A percentile compares a stretch with the other conserved stretches of the same genome.
Evolutionary conservation across 2,888 invertebrate species (phyloP).

Genomic region (Lumbricus terrestris): DNA sequence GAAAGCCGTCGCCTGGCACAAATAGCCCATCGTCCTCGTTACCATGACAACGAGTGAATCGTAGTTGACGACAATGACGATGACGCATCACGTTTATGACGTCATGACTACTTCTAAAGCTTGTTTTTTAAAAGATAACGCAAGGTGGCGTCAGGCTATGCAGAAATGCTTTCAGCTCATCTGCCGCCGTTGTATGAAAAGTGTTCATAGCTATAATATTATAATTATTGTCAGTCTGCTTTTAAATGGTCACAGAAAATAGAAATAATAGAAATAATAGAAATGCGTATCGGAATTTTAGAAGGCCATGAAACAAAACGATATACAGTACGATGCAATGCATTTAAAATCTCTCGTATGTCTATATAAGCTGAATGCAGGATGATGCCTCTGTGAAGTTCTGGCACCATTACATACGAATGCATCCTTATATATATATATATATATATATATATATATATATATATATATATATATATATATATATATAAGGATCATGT

Average conservation of each 20-base stretch:
- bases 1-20: constrained; percentile 25
- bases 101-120: neutral
- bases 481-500: no score
- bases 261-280: no score
- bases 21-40: neutral
- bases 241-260: neutral
- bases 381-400: no score
- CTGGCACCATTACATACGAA: no score
- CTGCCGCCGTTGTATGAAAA: neutral
- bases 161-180: neutral
- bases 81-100: neutral
- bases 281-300: no score
- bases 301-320: no score
- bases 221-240: neutral
- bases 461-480: no score
- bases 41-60: neutral
- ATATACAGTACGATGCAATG: no score
- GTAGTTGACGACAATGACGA: neutral
- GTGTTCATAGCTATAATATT: neutral
- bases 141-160: neutral
- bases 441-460: no score
- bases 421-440: no score
- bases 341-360: no score
- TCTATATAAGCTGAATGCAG: no score
- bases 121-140: neutral